Evolutionary conservation across 2,113 vertebrate genomes (phyloP).

Genomic region (Lasiurus cinereus): DNA sequence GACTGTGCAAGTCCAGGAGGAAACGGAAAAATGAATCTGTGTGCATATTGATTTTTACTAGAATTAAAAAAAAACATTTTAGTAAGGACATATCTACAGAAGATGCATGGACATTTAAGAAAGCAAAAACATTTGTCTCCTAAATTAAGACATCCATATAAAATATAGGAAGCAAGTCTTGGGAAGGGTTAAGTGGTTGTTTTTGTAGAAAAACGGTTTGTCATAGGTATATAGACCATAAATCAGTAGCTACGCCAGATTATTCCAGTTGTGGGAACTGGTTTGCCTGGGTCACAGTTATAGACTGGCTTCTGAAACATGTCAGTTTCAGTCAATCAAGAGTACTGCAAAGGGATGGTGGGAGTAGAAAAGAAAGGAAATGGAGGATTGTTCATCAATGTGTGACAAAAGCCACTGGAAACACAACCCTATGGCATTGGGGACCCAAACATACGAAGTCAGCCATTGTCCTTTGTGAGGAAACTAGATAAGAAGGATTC

Average conservation of each 20-base stretch:
- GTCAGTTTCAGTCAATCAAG: background rate
- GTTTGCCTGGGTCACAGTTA: background rate
- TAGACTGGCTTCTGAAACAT: background rate
- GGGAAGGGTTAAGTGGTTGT: conserved; percentile 47
- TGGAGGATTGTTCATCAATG: background rate
- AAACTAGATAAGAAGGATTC: background rate
- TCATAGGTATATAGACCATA: background rate
- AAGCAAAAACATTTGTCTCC: background rate
- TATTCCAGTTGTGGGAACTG: background rate
- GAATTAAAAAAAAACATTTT: background rate
- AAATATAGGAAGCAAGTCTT: conserved; percentile 12
- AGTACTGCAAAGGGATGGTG: background rate
- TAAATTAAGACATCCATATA: background rate
- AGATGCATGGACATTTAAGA: background rate
- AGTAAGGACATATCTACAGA: background rate
- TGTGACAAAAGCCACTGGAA: background rate
- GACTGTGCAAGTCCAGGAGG: background rate
- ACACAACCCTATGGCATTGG: background rate
- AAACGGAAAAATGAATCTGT: background rate
- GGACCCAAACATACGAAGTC: background rate
- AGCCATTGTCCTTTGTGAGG: background rate
- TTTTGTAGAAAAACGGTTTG: background rate
- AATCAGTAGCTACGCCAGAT: background rate
- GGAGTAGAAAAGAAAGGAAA: background rate
- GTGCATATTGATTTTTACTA: background rate